Conservation (phyloP, 1,140 invertebrate species). For the Rhysida immarginata region DNA sequence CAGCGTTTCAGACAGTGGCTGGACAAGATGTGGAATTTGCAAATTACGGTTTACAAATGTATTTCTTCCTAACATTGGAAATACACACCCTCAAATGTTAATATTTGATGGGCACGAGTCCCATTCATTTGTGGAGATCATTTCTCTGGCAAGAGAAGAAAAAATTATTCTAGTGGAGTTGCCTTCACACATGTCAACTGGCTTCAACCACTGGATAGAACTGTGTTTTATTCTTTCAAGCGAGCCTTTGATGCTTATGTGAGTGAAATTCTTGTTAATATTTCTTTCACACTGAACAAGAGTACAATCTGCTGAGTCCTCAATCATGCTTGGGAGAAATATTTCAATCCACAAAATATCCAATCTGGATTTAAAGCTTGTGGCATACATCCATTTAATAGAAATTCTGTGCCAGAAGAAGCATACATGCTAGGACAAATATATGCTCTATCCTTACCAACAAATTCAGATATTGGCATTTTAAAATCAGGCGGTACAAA, state of each 20-base stretch:
- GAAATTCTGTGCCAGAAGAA: not conserved
- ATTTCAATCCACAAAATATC: not conserved
- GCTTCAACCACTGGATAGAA: slow-evolving; percentile 10
- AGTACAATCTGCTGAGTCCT: not conserved
- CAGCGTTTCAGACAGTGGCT: not conserved
- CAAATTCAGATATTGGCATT: no score
- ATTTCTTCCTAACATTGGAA: slow-evolving; percentile 9
- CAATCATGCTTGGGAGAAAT: not conserved
- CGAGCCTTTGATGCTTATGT: not conserved
- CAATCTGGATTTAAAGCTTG: not conserved
- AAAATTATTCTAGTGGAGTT: slow-evolving; percentile 9
- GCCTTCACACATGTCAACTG: slow-evolving; percentile 9
- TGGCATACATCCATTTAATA: not conserved
- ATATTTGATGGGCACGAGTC: slow-evolving; percentile 12
- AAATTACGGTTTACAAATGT: not conserved
- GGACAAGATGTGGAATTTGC: not conserved
- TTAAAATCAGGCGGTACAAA: no score
- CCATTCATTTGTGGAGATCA: slow-evolving; percentile 11
- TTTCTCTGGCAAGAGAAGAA: slow-evolving; percentile 11
- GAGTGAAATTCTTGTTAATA: not conserved
- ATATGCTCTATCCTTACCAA: no score
- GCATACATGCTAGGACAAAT: not conserved
- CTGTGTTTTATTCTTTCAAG: not conserved
- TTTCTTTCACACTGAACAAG: not conserved
- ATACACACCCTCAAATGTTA: slow-evolving; percentile 8